phyloP scores from a whole-genome alignment of 2,113 vertebrate species.

The Myrmophylax atrothorax region DNA sequence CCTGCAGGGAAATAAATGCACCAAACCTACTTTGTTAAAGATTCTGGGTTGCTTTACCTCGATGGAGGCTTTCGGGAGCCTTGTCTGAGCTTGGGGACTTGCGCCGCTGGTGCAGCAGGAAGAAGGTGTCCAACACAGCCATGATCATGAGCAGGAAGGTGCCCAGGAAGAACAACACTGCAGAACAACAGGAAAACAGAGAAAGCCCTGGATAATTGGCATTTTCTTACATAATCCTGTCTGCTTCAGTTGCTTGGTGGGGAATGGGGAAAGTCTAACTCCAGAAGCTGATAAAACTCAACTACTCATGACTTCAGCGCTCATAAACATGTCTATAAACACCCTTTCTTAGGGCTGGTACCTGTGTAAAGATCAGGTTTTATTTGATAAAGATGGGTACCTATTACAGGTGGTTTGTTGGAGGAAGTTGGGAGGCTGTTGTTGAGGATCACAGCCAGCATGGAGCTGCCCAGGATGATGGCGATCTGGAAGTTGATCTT shows the following conservation, averaged over 20 bases:
- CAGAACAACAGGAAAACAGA: not conserved
- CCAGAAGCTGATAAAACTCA: not conserved
- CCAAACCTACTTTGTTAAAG: rapidly evolving
- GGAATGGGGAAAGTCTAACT: not conserved
- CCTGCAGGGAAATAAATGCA: not conserved
- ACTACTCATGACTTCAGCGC: not conserved
- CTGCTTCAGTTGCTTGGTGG: not conserved
- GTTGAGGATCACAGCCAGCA: slow-evolving; percentile 81
- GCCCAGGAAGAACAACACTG: slow-evolving; percentile 71
- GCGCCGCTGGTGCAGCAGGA: slow-evolving; percentile 64
- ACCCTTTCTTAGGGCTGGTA: not conserved
- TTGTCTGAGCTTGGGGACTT: not conserved
- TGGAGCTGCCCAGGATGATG: slow-evolving; percentile 80
- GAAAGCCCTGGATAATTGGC: not conserved
- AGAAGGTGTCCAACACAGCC: slow-evolving; percentile 75
- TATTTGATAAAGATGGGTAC: not conserved
- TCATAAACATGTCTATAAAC: rapidly evolving
- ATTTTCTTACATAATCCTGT: not conserved
- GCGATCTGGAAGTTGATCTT: slow-evolving; percentile 82
- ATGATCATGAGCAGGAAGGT: slow-evolving; percentile 76
- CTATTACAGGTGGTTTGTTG: slow-evolving; percentile 70
- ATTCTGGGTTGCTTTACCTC: not conserved
- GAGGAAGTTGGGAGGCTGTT: slow-evolving; percentile 82
- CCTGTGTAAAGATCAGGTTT: not conserved
- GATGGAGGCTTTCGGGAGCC: not conserved